Percentiles rank a stretch among this genome's conserved stretches.
These are phyloP conservation scores for Aplocera efformata DNA, from an alignment of 2,888 invertebrate genomes.

Conservation along the genomic window DNA sequence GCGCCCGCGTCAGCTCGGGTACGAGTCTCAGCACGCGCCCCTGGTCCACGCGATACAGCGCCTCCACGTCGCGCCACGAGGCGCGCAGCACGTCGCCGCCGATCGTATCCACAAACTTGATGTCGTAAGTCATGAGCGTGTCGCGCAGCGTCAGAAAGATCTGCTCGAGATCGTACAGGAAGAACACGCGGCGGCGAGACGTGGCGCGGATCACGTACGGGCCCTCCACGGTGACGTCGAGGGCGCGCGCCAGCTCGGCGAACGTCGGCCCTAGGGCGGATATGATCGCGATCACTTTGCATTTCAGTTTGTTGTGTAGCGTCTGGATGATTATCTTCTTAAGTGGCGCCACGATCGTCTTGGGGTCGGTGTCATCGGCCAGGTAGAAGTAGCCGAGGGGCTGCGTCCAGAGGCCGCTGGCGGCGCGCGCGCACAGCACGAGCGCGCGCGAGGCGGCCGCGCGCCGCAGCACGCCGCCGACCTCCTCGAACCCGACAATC, in stretches of 20 bases:
- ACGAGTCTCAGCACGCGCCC: slow-evolving; percentile 2
- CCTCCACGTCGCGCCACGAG: slow-evolving; percentile 10
- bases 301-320: not conserved
- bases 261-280: slow-evolving; percentile 15
- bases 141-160: slow-evolving; percentile 13
- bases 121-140: slow-evolving; percentile 15
- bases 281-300: slow-evolving; percentile 8
- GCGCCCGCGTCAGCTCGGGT: slow-evolving; percentile 8
- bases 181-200: slow-evolving; percentile 6
- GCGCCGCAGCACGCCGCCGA: slow-evolving; percentile 7
- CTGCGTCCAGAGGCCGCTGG: slow-evolving; percentile 12
- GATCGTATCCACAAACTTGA: slow-evolving; percentile 4
- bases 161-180: slow-evolving; percentile 23
- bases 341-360: slow-evolving; percentile 7
- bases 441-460: slow-evolving; percentile 12
- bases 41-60: slow-evolving; percentile 4
- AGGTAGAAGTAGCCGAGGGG: slow-evolving; percentile 17
- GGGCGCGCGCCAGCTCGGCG: slow-evolving; percentile 8
- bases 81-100: slow-evolving; percentile 8
- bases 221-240: slow-evolving; percentile 7
- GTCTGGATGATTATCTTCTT: slow-evolving; percentile 2
- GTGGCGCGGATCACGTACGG: slow-evolving; percentile 3
- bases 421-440: slow-evolving; percentile 10
- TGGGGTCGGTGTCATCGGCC: slow-evolving; percentile 7
- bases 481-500: slow-evolving; percentile 14